Conservation (phyloP, 2,888 invertebrate species). For the Synanthedon vespiformis region DNA sequence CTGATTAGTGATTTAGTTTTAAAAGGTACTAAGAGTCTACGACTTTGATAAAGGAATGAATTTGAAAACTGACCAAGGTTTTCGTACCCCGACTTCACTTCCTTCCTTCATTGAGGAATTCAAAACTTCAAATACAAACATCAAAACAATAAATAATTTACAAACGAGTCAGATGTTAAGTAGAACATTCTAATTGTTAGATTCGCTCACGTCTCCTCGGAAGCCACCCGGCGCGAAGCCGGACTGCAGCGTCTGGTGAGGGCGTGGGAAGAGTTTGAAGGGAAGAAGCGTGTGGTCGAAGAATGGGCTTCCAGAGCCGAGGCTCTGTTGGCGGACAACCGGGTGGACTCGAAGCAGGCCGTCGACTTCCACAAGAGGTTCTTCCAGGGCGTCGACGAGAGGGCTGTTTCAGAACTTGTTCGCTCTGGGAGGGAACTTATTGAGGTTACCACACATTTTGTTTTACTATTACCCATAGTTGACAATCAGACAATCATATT, state of each 20-base stretch:
- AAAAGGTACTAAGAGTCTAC: no score
- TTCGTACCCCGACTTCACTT: no score
- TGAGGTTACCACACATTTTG: constrained; percentile 51
- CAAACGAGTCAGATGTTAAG: no score
- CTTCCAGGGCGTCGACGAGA: constrained; percentile 88
- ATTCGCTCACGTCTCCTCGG: constrained; percentile 82
- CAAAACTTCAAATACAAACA: no score
- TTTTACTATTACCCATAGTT: constrained; percentile 10
- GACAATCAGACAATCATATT: no score
- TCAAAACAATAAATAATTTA: no score
- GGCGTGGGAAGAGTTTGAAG: constrained; percentile 87
- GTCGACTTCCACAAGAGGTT: constrained; percentile 88
- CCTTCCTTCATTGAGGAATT: no score
- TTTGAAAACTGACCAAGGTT: no score
- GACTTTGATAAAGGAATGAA: no score
- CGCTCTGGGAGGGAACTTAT: constrained; percentile 79
- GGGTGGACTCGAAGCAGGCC: constrained; percentile 82
- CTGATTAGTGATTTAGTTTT: no score
- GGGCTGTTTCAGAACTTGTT: constrained; percentile 83
- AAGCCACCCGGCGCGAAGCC: constrained; percentile 82
- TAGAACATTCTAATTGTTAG: constrained; percentile 14
- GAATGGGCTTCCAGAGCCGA: constrained; percentile 92
- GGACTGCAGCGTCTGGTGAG: constrained; percentile 82
- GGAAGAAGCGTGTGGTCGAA: constrained; percentile 81
- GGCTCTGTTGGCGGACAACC: constrained; percentile 81